Conservation (phyloP, 2,113 vertebrate genomes). For the Carollia perspicillata region DNA sequence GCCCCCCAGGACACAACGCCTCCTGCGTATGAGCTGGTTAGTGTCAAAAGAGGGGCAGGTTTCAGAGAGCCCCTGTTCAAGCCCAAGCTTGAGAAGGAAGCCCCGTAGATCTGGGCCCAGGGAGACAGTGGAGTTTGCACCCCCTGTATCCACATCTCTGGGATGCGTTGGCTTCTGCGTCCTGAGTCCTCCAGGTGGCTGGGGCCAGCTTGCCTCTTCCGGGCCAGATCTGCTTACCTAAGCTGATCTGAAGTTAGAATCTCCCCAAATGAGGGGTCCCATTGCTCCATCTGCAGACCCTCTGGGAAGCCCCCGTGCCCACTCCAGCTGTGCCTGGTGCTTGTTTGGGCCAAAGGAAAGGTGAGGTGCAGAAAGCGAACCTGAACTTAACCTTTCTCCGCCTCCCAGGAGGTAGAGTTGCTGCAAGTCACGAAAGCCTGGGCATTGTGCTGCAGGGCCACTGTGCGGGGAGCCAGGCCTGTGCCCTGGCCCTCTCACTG, state of each 20-base stretch:
- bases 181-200: no score
- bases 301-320: not conserved
- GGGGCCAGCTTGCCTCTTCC: not conserved
- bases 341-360: no score
- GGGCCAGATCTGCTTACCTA: not conserved
- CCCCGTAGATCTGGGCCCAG: not conserved
- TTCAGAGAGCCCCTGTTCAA: not conserved
- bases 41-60: not conserved
- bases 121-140: no score
- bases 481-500: accelerated
- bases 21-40: accelerated
- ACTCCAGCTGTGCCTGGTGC: no score
- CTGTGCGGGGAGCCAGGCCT: not conserved
- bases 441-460: accelerated
- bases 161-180: not conserved
- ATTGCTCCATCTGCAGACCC: no score
- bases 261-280: not conserved
- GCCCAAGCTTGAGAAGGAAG: not conserved
- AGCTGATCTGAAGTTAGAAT: not conserved
- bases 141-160: not conserved
- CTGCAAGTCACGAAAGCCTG: not conserved
- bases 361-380: not conserved
- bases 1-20: not conserved
- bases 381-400: not conserved
- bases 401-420: accelerated